A percentile compares a stretch with the other conserved stretches of the same genome.
These are phyloP conservation scores for Clunio marinus DNA, from an alignment of 2,888 invertebrate species.

Conservation along the genomic window DNA sequence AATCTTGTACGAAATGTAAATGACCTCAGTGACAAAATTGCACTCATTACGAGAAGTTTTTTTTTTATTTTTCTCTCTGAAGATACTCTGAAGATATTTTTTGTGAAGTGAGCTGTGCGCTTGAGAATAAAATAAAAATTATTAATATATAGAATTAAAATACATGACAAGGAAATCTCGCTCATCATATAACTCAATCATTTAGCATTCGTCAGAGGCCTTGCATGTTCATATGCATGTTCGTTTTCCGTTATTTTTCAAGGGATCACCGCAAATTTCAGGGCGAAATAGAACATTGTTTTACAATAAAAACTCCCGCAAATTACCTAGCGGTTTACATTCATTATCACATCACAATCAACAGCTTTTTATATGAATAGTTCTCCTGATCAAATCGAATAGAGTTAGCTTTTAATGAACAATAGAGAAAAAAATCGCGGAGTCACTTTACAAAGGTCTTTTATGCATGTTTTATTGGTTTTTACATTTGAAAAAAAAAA, in stretches of 20 bases:
- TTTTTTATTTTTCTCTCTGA: too few species aligned
- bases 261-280: neutral
- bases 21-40: conserved; percentile 21
- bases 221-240: neutral
- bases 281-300: neutral
- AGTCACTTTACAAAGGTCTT: neutral
- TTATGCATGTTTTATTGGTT: conserved; percentile 29
- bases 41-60: neutral
- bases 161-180: neutral
- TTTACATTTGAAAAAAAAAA: conserved; percentile 17
- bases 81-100: too few species aligned
- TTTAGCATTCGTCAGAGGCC: neutral
- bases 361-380: neutral
- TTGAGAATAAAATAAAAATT: neutral
- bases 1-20: neutral
- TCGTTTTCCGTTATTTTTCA: neutral
- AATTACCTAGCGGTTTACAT: neutral
- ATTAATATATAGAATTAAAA: neutral
- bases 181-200: neutral
- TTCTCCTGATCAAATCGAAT: neutral
- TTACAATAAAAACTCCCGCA: neutral
- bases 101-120: neutral
- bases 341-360: neutral
- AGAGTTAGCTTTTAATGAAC: neutral
- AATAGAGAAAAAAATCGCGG: neutral